Evolutionary conservation across 2,797 vertebrate genomes (phyloP).

Genomic region (Lepilemur ruficaudatus): DNA sequence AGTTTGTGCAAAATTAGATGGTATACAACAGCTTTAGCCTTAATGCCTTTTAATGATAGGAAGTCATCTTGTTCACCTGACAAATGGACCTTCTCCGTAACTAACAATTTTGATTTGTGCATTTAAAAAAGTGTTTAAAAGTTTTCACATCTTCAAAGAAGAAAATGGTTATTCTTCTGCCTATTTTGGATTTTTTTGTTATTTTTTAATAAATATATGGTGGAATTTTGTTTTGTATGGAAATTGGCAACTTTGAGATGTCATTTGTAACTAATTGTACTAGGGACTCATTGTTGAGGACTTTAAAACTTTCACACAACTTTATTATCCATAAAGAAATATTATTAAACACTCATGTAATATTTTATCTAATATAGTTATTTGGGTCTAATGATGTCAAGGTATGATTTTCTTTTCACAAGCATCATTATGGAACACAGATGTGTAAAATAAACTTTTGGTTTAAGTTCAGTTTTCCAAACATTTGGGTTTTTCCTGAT

Average conservation of each 20-base stretch:
- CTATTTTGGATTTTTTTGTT: background rate
- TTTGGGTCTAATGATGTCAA: background rate
- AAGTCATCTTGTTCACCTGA: slow-evolving; percentile 66
- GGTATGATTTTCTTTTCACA: background rate
- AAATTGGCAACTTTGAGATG: background rate
- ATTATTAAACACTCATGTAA: background rate
- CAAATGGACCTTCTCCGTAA: slow-evolving; percentile 55
- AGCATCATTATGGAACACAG: background rate
- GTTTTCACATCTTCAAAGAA: slow-evolving; percentile 44
- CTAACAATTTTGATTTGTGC: slow-evolving; percentile 52
- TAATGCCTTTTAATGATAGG: slow-evolving; percentile 63
- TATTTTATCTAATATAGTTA: background rate
- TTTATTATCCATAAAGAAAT: background rate
- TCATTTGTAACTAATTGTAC: background rate
- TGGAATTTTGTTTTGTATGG: background rate
- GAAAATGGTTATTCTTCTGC: background rate
- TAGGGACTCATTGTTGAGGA: background rate
- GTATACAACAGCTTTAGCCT: slow-evolving; percentile 34
- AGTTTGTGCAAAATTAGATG: slow-evolving; percentile 68
- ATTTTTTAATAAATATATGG: background rate
- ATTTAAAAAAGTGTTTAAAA: slow-evolving; percentile 61
- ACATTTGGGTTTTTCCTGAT: background rate
- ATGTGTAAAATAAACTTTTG: background rate
- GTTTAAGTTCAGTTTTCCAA: background rate
- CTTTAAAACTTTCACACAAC: background rate